Evolutionary conservation across 2,888 invertebrate species (phyloP), one percentile per base, ranked within the genome.

Genomic region (Sympetrum striolatum): DNA sequence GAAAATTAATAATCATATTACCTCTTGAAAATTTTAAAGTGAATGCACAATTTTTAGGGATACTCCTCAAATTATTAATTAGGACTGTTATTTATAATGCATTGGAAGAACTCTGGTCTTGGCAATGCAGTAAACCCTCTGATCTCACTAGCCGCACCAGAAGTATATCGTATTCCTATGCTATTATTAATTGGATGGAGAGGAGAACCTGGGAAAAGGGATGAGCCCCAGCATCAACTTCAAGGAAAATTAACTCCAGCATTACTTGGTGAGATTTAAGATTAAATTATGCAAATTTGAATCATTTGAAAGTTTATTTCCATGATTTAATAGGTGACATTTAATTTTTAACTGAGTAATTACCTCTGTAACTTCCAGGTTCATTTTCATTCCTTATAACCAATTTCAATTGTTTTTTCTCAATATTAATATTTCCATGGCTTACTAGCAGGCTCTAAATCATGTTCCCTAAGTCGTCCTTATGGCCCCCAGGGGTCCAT

Each of bases 51-150:
- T 81, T 81, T 81, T 81, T 25, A 35, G 81, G 25, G 14, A 48
- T 81, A 44, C n/a, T 4, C 25, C 10, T 15, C 22, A 90, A 73
- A 6, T 73, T 90, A n/a, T n/a, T 73, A 35, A 90, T 39, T 2
- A 39, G 31, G 31, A 10, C 31, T 25, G 15, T 31, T 31, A 73
- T 73, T 73, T 73, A 73, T 12, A 2, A 31, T 73, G 25, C 31
- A 73, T 25, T 73, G 73, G 73, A n/a, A 94, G 93, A 94, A 94
- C 92, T 94, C 94, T 80, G 94, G 94, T 44, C 92, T 94, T 44
- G 94, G 94, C 37, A 94, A 94, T 92, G 93, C 93, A 80, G 93
- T 94, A 8, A 94, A 94, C 92, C 94, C 94, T 3, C 91, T 94
- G 91, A 93, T 94, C 92, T 94, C 94, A n/a, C 92, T 94, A 91